Conservation (phyloP, 2,797 vertebrate genomes). For the Anguilla anguilla region DNA sequence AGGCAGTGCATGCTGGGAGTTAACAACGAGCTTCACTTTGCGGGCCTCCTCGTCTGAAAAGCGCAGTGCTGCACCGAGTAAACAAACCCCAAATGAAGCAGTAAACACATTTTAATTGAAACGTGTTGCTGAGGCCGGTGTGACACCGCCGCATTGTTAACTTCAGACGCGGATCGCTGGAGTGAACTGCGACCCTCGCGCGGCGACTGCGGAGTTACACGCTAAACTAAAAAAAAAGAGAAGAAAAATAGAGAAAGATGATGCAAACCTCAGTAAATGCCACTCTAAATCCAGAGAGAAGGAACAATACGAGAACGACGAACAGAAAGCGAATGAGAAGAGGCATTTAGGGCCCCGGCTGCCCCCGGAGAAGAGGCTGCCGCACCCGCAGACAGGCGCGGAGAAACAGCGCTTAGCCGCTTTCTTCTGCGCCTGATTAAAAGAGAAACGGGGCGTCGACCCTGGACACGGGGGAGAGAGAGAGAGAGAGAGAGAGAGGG, state of each 20-base stretch:
- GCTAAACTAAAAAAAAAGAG: not conserved
- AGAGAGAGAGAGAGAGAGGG: conserved; percentile 22
- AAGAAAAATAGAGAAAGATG: not conserved
- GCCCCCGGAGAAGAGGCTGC: not conserved
- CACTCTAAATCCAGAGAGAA: not conserved
- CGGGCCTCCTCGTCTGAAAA: not conserved
- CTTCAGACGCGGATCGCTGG: not conserved
- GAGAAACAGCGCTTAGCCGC: not conserved
- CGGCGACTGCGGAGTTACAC: too few species aligned
- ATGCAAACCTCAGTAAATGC: not conserved
- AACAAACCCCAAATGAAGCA: not conserved
- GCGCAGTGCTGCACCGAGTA: not conserved
- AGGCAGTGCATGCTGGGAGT: not conserved
- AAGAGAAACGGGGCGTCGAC: not conserved
- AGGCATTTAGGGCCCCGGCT: not conserved
- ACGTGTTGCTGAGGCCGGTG: not conserved
- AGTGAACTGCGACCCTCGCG: not conserved
- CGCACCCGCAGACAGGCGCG: not conserved
- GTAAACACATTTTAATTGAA: conserved; percentile 24
- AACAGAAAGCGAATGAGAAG: not conserved
- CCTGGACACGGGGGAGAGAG: conserved; percentile 21
- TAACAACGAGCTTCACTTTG: not conserved
- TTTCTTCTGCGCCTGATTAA: not conserved
- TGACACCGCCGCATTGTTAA: not conserved
- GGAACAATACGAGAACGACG: not conserved